These are phyloP conservation scores for Pachydiplax longipennis DNA, from an alignment of 2,888 invertebrate genomes.

Conservation along the genomic window DNA sequence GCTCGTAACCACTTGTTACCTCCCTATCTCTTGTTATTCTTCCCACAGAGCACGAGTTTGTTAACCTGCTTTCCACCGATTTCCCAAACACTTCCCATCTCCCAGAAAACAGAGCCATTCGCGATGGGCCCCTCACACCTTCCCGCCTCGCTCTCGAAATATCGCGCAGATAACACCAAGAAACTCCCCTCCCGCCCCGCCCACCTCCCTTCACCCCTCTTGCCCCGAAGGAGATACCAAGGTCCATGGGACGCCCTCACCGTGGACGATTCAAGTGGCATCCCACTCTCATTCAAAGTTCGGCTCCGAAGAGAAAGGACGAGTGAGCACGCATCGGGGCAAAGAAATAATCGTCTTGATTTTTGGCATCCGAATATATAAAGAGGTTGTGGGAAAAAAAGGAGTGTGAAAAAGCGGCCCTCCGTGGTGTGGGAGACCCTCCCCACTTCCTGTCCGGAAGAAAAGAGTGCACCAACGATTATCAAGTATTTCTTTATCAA, in stretches of 20 bases:
- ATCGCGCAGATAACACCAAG: too few relatives aligned
- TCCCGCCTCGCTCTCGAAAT: too few relatives aligned
- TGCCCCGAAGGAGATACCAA: not conserved
- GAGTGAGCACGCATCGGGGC: not conserved
- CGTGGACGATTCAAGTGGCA: not conserved
- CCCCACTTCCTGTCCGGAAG: not conserved
- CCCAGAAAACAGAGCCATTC: too few relatives aligned
- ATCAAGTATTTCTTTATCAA: not conserved
- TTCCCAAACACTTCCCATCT: too few relatives aligned
- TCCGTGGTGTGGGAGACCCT: not conserved
- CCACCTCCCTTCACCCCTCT: not conserved
- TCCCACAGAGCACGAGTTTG: too few relatives aligned
- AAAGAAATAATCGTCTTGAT: too few relatives aligned
- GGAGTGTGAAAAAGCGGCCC: not conserved
- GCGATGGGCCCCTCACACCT: too few relatives aligned
- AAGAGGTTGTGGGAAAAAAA: not conserved
- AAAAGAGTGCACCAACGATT: too few relatives aligned
- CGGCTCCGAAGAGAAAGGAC: not conserved
- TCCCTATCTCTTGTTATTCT: too few relatives aligned
- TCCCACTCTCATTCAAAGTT: conserved; percentile 28
- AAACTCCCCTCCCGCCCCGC: not conserved
- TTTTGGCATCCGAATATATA: too few relatives aligned
- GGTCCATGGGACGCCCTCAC: conserved; percentile 5
- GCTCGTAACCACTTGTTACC: too few relatives aligned
- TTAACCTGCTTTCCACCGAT: too few relatives aligned